A percentile compares a stretch with the other conserved stretches of the same genome.
Conservation (phyloP, 2,888 invertebrate species). For the Hydropsyche betteni region DNA sequence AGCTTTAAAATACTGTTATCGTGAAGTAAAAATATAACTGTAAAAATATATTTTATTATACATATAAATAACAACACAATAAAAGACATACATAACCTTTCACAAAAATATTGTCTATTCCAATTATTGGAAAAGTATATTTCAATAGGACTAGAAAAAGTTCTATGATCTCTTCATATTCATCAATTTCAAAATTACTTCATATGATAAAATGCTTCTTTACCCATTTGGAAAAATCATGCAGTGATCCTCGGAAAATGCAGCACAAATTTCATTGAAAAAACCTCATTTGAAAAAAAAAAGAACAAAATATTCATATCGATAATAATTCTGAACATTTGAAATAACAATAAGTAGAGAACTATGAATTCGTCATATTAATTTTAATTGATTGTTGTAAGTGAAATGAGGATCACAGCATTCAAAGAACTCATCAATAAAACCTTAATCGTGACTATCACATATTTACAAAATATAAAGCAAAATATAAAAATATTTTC, state of each 20-base stretch:
- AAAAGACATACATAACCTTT: constrained; percentile 49
- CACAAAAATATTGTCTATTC: constrained; percentile 50
- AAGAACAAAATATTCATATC: too few relatives aligned
- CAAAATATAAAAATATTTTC: neutral
- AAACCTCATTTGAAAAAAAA: too few relatives aligned
- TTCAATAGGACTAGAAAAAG: constrained; percentile 49
- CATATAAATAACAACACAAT: constrained; percentile 52
- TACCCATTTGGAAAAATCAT: constrained; percentile 18
- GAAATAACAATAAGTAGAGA: too few relatives aligned
- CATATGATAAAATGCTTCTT: constrained; percentile 14
- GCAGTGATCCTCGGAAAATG: constrained; percentile 15
- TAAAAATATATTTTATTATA: constrained; percentile 50
- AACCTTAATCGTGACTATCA: constrained; percentile 28
- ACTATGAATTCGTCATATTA: too few relatives aligned
- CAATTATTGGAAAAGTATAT: constrained; percentile 50
- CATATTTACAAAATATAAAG: constrained; percentile 19
- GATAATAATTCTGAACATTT: too few relatives aligned
- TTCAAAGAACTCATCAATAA: constrained; percentile 1
- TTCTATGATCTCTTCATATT: constrained; percentile 29
- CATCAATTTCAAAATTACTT: constrained; percentile 21
- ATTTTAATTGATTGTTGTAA: too few relatives aligned
- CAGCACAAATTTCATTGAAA: neutral
- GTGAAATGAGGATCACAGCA: constrained; percentile 7
- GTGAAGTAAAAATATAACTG: constrained; percentile 51
- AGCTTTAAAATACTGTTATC: constrained; percentile 32